Evolutionary conservation across 92 coral and sea anemone genomes (phyloP), one percentile per base, ranked within the genome.

Genomic region (Isaurus tuberculatus): DNA sequence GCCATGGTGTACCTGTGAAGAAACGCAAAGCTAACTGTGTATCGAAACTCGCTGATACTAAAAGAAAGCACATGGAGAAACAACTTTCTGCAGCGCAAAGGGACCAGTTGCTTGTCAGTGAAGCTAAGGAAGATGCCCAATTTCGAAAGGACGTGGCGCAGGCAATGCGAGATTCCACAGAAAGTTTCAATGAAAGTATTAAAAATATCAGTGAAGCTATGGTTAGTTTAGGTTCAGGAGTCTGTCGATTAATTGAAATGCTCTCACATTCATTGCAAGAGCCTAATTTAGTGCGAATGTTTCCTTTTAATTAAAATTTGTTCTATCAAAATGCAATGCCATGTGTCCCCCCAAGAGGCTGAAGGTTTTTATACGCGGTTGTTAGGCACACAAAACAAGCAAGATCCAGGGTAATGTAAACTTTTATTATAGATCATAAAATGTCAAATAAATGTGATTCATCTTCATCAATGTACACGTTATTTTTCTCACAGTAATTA

Each of bases 21-120:
- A 89, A 89, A 86, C 81, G 87, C 23, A 86, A 74, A 89, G 90
- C 85, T 51, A 81, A 44, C 90, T 89, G 90, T 89, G 92, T 86
- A 34, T 89, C 79, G 1, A 84, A 82, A 83, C 88, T 86, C 13
- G 81, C 53, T 49, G 78, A 90, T 46, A 90, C 71, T 53, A 86
- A 90, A 82, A 73, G 90, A 55, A 82, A 81, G 85, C 88, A 82
- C 29, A 23, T 90, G 65, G 85, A 90, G 81, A 86, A 86, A 26
- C 48, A 49, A 20, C 27, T 60, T 81, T 63, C 14, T 8, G 68
- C 28, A 26, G 17, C 68, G 17, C 68, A 63, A 7, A 72, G 88
- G 70, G 86, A 82, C 64, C 13, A 80, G 73, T 53, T 86, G 79
- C 86, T 90, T 25, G 49, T 85, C 11, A 78, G 67, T 28, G 88